phyloP scores from a whole-genome alignment of 2,888 invertebrate species.

The Trichogramma dendrolimi region DNA sequence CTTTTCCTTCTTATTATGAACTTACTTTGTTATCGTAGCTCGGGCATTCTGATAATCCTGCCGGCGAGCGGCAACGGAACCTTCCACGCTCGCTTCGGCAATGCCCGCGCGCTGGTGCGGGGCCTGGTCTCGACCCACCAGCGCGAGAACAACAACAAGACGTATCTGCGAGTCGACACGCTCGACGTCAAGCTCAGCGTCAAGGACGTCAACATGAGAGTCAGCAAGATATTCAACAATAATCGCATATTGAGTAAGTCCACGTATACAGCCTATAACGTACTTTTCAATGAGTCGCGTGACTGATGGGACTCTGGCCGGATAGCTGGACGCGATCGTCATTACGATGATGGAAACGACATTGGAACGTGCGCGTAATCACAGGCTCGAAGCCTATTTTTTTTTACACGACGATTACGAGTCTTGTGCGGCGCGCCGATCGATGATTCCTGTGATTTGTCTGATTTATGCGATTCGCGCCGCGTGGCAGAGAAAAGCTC shows the following conservation, averaged over 20 bases:
- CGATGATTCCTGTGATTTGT: too few species aligned
- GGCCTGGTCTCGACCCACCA: conserved; percentile 57
- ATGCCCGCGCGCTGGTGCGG: conserved; percentile 58
- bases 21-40: conserved; percentile 48
- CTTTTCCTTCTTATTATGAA: too few species aligned
- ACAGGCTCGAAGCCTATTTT: too few species aligned
- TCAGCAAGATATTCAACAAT: conserved; percentile 65
- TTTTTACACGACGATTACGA: too few species aligned
- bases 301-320: too few species aligned
- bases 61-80: conserved; percentile 70
- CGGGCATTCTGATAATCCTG: conserved; percentile 65
- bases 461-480: too few species aligned
- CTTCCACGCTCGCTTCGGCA: conserved; percentile 63
- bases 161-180: conserved; percentile 61
- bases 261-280: background rate
- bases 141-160: conserved; percentile 48
- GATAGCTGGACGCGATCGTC: too few species aligned
- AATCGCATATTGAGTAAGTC: conserved; percentile 67
- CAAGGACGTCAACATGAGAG: conserved; percentile 62
- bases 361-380: too few species aligned
- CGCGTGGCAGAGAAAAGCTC: too few species aligned
- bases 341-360: too few species aligned
- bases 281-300: background rate
- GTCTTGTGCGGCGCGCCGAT: too few species aligned
- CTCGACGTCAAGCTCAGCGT: conserved; percentile 61